Evolutionary conservation across 2,888 invertebrate genomes (phyloP), one percentile per base, ranked within the genome.

Genomic region (Unio pictorum): DNA sequence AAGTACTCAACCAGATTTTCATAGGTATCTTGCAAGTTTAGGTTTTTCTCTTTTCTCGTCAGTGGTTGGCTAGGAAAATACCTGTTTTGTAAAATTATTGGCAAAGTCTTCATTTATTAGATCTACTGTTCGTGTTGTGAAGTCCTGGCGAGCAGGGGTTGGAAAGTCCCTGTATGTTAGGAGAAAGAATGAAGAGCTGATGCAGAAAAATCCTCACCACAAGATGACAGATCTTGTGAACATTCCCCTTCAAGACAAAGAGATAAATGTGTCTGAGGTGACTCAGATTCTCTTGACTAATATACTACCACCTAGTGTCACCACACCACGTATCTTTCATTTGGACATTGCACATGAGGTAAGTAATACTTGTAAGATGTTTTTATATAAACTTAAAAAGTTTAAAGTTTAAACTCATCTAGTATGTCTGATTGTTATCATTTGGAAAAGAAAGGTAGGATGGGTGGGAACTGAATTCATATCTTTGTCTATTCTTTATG

Each of bases 341-440:
- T 69, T 86, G 64, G 83, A 86, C 58, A 71, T 86, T 6, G 76
- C 81, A 45, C 81, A 84, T 69, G 84, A 83, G 73, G 86, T 84
- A 63, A 57, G 66, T 34, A 34, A 34, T 34, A 34, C 28, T 28
- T 28, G 23, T 23, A 23, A 23, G 23, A 23, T 23, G 23, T 23
- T 23, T 23, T 23, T 23, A 23, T 23, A 23, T 23, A 23, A 23
- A 23, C 23, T 23, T 23, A 23, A 23, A 23, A 23, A 23, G 23
- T 23, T 23, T 23, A 23, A 23, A 23, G 23, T 23, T 23, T 11
- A 45, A 45, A 3, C 45, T 45, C 15, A 3, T 45, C 45, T 45
- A 45, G 15, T 45, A 45, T 15, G 15, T 45, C 45, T 3, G 1
- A 34, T 30, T 45, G 45, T 45, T 23, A 23, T 23, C 45, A 11